phyloP scores from a whole-genome alignment of 2,797 vertebrate species.

The Gymnocypris eckloni region DNA sequence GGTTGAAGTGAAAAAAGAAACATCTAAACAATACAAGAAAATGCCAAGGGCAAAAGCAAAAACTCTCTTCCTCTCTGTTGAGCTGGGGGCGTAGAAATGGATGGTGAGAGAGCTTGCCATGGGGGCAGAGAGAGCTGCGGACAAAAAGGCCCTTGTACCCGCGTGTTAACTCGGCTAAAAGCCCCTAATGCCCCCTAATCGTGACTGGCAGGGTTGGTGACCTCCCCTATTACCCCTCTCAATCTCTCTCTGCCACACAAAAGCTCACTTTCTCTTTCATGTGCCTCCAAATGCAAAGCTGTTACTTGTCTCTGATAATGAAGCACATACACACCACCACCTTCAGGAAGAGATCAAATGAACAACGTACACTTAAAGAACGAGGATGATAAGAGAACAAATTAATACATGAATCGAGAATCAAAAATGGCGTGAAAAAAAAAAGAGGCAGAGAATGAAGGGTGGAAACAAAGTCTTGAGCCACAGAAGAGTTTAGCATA shows the following conservation, averaged over 20 bases:
- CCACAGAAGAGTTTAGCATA: constrained; percentile 60
- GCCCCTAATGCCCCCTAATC: constrained; percentile 78
- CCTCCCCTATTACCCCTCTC: constrained; percentile 60
- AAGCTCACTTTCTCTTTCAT: constrained; percentile 64
- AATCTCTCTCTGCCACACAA: constrained; percentile 55
- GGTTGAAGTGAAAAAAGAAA: constrained; percentile 18
- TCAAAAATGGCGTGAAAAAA: constrained; percentile 21
- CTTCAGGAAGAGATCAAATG: constrained; percentile 36
- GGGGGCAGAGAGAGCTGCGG: constrained; percentile 58
- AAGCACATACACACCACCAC: constrained; percentile 43
- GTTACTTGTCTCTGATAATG: constrained; percentile 37
- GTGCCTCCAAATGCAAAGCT: constrained; percentile 56
- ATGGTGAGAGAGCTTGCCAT: constrained; percentile 63
- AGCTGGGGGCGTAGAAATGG: constrained; percentile 49
- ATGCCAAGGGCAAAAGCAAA: constrained; percentile 53
- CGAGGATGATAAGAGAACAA: constrained; percentile 22
- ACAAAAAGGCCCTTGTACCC: constrained; percentile 77
- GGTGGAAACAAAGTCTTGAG: constrained; percentile 59
- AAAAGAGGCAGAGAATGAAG: constrained; percentile 34
- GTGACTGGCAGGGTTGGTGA: constrained; percentile 78
- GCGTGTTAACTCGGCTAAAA: constrained; percentile 74
- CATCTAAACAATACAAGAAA: constrained; percentile 47
- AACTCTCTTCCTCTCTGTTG: constrained; percentile 52
- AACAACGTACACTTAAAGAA: constrained; percentile 26
- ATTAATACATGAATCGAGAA: constrained; percentile 18